phyloP scores from a whole-genome alignment of 2,888 invertebrate genomes.

The Candidula unifasciata region DNA sequence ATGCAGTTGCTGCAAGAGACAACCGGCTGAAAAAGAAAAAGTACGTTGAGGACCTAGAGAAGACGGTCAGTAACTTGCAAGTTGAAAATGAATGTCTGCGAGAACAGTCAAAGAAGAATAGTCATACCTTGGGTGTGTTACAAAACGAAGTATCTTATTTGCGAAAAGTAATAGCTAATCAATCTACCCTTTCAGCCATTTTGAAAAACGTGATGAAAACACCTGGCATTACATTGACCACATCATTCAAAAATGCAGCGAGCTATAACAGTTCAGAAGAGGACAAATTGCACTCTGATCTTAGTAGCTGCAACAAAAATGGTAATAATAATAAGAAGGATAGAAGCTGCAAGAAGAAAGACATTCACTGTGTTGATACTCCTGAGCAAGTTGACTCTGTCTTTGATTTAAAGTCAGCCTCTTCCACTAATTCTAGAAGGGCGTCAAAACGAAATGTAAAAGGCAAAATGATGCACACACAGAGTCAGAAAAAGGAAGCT shows the following conservation, averaged over 20 bases:
- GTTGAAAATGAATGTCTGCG: conserved; percentile 38
- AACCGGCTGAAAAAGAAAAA: conserved; percentile 51
- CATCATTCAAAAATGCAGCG: conserved; percentile 49
- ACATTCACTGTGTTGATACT: no score
- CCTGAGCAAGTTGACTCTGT: no score
- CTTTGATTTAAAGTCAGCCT: background rate
- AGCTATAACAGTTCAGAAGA: background rate
- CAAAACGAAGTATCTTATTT: conserved; percentile 60
- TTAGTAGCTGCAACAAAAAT: background rate
- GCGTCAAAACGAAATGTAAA: background rate
- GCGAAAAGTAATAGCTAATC: conserved; percentile 63
- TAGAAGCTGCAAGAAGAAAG: no score
- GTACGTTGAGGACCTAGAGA: conserved; percentile 43
- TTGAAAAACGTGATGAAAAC: conserved; percentile 58
- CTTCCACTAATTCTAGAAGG: background rate
- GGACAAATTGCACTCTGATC: background rate
- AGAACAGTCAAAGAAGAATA: conserved; percentile 5
- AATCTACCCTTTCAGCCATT: conserved; percentile 59
- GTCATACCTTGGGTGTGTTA: conserved; percentile 21
- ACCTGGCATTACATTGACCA: conserved; percentile 58
- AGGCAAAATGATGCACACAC: background rate
- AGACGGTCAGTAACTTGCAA: conserved; percentile 26
- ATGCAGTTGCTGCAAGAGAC: conserved; percentile 52
- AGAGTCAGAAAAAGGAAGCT: no score
- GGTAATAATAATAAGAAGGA: no score